Base-by-base conservation (phyloP, 2,113 vertebrate genomes). In the Spea multiplicata region DNA sequence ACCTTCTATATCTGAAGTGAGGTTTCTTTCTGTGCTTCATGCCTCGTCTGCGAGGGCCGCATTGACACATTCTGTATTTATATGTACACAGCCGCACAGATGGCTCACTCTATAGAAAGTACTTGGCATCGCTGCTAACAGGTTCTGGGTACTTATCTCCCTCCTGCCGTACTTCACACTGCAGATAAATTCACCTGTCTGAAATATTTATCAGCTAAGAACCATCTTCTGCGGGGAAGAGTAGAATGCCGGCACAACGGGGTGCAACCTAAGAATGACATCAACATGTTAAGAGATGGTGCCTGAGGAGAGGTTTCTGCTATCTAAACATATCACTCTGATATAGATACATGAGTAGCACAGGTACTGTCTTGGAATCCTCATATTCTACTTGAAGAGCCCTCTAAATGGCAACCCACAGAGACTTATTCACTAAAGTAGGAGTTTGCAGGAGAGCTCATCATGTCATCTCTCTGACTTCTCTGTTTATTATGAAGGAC, bases 111-210 rank as follows among this genome's bases (percentile, higher is more conserved):
- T 74, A 68, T 50, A 79, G 17, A 16, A 59, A 64, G 71, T 57
- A 74, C 78, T 74, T 80, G 78, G 64, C 64, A n/a, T 57, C 44
- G 12, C 67, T n/a, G 45, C 62, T 48, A 50, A 73, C 61, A 80
- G 49, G 70, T 65, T 74, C 52, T 61, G 52, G 53, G 65, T 45
- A 50, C 52, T 80, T 62, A 61, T 46, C 65, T 80, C 52, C 78
- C 78, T 80, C 78, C 78, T 74, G 71, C 78, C 62, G 65, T 48
- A 68, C 62, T 48, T 59, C 64, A 44, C 53, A n/a, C 71, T 80
- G 71, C 71, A 80, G 50, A 80, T 74, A 80, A 74, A 80, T 80
- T 74, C 71, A 80, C 78, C 71, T 74, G 78, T 68, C 61, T 80
- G 77, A 73, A 73, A 73, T 80, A 73, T 73, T 80, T 73, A 80